Evolutionary conservation across 2,113 vertebrate genomes (phyloP), one percentile per base, ranked within the genome.

Genomic region (Datnioides undecimradiatus): DNA sequence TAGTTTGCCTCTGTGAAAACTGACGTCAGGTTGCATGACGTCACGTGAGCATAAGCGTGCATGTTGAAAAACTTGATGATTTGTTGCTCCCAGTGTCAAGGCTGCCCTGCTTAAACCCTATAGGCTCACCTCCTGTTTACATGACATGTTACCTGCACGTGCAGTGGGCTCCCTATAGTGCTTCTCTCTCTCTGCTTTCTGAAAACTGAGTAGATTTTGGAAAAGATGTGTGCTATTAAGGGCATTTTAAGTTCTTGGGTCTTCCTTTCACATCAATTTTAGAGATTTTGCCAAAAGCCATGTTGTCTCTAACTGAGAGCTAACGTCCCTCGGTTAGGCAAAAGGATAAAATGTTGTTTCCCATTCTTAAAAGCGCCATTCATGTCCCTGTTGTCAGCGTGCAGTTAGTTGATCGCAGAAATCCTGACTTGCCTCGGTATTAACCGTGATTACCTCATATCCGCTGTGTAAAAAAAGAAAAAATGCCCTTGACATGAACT

Each of bases 401-500:
- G 19, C 46, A 41, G 54, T 23, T n/a, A 17, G 13, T 43, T 73
- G 8, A n/a, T 27, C 8, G 58, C 46, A 43, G 40, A 79, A 21
- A 60, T 46, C 40, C 60, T 33, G 21, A 11, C 48, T 67, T 79
- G 63, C 31, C 49, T 69, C 7, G 12, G 33, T n/a, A 73, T 54
- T 60, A 38, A 76, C 16, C 58, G 27, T 60, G 65, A 73, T 66
- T 36, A 74, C 54, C 62, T 54, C 45, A 64, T 43, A 51, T 49
- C 31, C 40, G 57, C 48, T 14, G 14, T 69, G 23, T 64, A 46
- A 77, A 54, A 21, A 17, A 86, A 83, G 82, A 54, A 9, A 14
- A 86, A 82, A 85, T 72, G 65, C 54, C 65, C 72, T 88, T 70
- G 65, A 67, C 73, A 51, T 69, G 34, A 83, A 90, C 54, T 75